These are phyloP conservation scores for Podarcis siculus DNA, from an alignment of 2,797 vertebrate genomes.

Conservation along the genomic window DNA sequence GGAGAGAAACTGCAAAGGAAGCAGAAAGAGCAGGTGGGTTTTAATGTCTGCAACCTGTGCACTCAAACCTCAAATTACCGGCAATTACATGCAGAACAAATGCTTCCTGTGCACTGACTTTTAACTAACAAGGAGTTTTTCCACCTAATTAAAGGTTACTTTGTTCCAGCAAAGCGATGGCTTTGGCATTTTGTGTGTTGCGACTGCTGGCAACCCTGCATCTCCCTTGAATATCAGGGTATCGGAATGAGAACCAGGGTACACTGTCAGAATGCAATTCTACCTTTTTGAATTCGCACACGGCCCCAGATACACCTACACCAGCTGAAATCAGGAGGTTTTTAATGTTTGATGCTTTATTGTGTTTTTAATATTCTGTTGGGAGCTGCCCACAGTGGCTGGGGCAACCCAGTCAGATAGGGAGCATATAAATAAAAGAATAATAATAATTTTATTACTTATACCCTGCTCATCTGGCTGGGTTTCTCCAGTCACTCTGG, in stretches of 20 bases:
- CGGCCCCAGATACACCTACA: too few relatives aligned
- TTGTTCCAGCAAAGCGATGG: background rate
- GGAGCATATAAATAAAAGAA: too few relatives aligned
- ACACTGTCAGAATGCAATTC: background rate
- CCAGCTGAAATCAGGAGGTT: too few relatives aligned
- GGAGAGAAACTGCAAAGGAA: constrained; percentile 37
- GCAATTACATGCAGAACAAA: background rate
- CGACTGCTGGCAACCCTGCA: background rate
- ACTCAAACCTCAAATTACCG: background rate
- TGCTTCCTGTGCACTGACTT: rapidly evolving
- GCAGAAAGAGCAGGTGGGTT: constrained; percentile 20
- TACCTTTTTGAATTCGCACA: background rate
- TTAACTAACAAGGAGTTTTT: rapidly evolving
- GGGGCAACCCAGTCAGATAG: too few relatives aligned
- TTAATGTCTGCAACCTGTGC: background rate
- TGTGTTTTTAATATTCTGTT: too few relatives aligned
- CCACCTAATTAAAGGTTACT: rapidly evolving
- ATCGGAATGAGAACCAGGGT: background rate
- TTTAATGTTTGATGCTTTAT: too few relatives aligned
- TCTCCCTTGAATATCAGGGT: background rate
- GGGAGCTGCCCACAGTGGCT: too few relatives aligned
- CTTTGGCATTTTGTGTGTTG: background rate
- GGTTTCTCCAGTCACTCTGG: too few relatives aligned
- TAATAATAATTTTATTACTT: too few relatives aligned
- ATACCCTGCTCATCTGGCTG: too few relatives aligned